Conservation (phyloP, 1,140 invertebrate species). For the Leptoteleia sp. region DNA sequence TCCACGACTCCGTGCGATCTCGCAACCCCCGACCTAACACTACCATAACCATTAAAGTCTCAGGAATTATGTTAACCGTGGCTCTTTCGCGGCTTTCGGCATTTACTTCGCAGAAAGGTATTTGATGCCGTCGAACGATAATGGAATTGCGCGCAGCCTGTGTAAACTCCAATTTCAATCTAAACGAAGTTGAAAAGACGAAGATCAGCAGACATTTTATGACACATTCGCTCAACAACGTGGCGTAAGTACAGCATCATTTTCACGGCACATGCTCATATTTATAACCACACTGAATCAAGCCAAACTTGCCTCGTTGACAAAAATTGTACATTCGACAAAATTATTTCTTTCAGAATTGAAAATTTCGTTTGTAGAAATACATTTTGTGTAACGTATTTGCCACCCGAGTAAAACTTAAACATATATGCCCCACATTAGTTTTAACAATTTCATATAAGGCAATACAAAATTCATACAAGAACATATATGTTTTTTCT, state of each 20-base stretch:
- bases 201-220: slow-evolving; percentile 64
- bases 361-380: too few relatives aligned
- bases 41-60: slow-evolving; percentile 66
- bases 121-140: slow-evolving; percentile 68
- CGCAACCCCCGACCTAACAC: slow-evolving; percentile 54
- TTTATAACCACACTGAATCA: too few relatives aligned
- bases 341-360: too few relatives aligned
- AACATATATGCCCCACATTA: too few relatives aligned
- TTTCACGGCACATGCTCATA: slow-evolving; percentile 53
- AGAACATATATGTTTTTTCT: too few relatives aligned
- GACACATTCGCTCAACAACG: slow-evolving; percentile 56
- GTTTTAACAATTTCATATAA: too few relatives aligned
- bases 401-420: too few relatives aligned
- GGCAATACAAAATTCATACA: too few relatives aligned
- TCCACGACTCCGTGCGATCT: slow-evolving; percentile 54
- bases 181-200: slow-evolving; percentile 63
- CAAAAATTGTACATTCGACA: too few relatives aligned
- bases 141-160: slow-evolving; percentile 66
- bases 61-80: slow-evolving; percentile 63
- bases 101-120: slow-evolving; percentile 66
- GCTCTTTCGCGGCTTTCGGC: slow-evolving; percentile 66
- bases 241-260: slow-evolving; percentile 51
- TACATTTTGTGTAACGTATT: too few relatives aligned
- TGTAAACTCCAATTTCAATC: slow-evolving; percentile 67
- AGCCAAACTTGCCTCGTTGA: too few relatives aligned